Conservation (phyloP, 2,113 vertebrate genomes). For the Ophthalmolycus amberensis region DNA sequence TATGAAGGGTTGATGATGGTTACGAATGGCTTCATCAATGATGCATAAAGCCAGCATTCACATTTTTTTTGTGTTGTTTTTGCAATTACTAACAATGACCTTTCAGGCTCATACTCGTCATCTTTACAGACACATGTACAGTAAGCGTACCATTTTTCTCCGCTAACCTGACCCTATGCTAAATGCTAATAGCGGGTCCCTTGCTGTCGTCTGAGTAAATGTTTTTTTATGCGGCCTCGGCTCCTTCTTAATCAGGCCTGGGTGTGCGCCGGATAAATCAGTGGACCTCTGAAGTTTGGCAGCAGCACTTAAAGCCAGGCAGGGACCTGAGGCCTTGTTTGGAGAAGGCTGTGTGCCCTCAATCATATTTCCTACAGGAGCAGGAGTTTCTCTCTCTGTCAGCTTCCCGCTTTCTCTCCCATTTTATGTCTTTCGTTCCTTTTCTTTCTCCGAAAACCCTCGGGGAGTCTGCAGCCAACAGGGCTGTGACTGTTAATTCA, state of each 20-base stretch:
- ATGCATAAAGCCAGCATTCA: neutral
- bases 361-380: slow-evolving; percentile 79
- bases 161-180: neutral
- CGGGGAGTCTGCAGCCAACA: slow-evolving; percentile 72
- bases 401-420: slow-evolving; percentile 53
- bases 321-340: slow-evolving; percentile 70
- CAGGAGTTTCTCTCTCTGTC: slow-evolving; percentile 43
- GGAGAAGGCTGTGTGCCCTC: slow-evolving; percentile 69
- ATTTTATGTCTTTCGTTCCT: slow-evolving; percentile 60
- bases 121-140: slow-evolving; percentile 11
- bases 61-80: no score
- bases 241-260: slow-evolving; percentile 76
- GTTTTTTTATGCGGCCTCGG: slow-evolving; percentile 75
- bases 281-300: slow-evolving; percentile 77
- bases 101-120: neutral
- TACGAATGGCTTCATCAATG: neutral
- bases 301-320: slow-evolving; percentile 76
- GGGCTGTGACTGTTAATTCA: slow-evolving; percentile 79
- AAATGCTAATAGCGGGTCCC: slow-evolving; percentile 43
- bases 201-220: slow-evolving; percentile 72
- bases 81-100: neutral
- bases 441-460: slow-evolving; percentile 52
- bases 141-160: neutral
- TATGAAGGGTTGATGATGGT: neutral
- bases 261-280: slow-evolving; percentile 82